Evolutionary conservation across 2,888 invertebrate species (phyloP).

Genomic region (Apodemia zela): DNA sequence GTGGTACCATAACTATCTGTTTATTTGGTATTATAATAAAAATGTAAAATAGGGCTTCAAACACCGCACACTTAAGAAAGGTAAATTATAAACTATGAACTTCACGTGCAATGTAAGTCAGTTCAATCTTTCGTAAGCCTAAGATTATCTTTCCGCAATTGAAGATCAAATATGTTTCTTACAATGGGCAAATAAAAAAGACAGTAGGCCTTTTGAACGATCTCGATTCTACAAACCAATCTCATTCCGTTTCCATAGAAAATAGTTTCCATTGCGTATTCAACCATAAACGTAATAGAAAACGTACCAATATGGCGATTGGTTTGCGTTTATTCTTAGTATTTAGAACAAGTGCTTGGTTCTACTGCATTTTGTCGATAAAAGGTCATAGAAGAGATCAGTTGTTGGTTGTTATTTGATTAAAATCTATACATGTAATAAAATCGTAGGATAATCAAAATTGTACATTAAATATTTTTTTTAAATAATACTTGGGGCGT

Average conservation of each 20-base stretch:
- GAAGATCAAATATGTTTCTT: constrained; percentile 11
- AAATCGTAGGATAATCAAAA: no score
- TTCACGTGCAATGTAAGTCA: neutral
- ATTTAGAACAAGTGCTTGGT: constrained; percentile 10
- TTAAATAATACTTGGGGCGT: no score
- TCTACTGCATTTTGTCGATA: neutral
- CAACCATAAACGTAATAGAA: constrained; percentile 14
- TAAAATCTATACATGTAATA: no score
- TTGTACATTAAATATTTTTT: no score
- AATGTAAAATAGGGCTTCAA: no score
- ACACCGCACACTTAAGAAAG: no score
- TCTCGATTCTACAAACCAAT: constrained; percentile 7
- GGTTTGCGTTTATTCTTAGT: constrained; percentile 11
- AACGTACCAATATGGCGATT: constrained; percentile 10
- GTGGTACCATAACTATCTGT: no score
- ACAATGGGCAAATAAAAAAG: constrained; percentile 9
- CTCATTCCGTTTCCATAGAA: constrained; percentile 15
- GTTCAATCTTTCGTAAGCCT: neutral
- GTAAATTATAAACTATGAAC: no score
- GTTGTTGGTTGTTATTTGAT: neutral
- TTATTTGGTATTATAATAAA: no score
- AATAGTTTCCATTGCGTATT: constrained; percentile 14
- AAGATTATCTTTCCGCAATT: neutral
- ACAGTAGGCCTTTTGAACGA: constrained; percentile 14
- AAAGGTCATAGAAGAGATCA: neutral